Evolutionary conservation across 2,888 invertebrate species (phyloP), one percentile per base, ranked within the genome.

Genomic region (Mesorhabditis belari): DNA sequence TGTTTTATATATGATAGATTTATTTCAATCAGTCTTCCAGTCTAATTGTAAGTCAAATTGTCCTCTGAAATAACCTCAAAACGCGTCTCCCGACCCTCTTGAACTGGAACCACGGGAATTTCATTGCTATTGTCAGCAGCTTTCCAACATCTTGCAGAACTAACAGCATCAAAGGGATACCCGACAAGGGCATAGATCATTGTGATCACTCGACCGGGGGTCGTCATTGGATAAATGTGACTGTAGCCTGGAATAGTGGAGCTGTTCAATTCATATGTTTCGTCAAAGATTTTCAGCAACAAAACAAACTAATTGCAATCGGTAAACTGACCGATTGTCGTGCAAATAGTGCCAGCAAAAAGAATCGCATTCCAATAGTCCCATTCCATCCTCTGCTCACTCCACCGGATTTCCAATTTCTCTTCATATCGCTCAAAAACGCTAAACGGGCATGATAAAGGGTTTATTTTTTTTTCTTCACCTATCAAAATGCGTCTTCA

Each of bases 61-160:
- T n/a, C n/a, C n/a, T n/a, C n/a, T n/a, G n/a, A n/a, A 17, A 35
- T 35, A 9, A 68, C 61, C 68, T 62, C 35, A 73, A 51, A n/a
- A 70, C 58, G 27, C 72, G 23, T 25, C 73, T 52, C 57, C 64
- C 66, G 3, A 69, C 55, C 19, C 74, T 59, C 58, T 76, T 76
- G 25, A 65, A 66, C 64, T 74, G 74, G 57, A 75, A 76, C 76
- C 76, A 76, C 12, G 76, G 76, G 52, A 63, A 76, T 57, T 76
- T 76, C 71, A 76, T 71, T 0, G 67, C 61, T 25, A 71, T 67
- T 2, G 76, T 76, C 6, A 76, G 62, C n/a, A 76, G 62, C 54
- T 73, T 71, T 24, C 76, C 76, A 49, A 71, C 63, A 49, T 70
- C 71, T 62, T 74, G 72, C 12, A 74, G 66, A 4, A 75, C 73